Conservation (phyloP, 2,113 vertebrate species). For the Hippotragus niger region DNA sequence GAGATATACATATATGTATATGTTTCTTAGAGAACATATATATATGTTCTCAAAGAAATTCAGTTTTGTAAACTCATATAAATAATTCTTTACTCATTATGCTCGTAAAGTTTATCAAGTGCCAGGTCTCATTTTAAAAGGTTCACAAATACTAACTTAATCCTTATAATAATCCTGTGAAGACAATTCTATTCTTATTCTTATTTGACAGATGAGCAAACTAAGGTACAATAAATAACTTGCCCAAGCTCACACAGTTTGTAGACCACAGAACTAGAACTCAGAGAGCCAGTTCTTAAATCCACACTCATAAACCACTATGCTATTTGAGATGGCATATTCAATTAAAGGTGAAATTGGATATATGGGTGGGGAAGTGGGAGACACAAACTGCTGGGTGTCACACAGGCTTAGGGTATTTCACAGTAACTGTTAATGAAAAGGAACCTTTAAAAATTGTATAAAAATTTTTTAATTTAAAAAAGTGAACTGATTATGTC, state of each 20-base stretch:
- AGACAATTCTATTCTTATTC: not conserved
- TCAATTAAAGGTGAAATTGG: not conserved
- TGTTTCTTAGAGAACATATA: too few relatives aligned
- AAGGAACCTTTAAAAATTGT: not conserved
- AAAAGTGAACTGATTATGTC: not conserved
- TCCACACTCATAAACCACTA: not conserved
- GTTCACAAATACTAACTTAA: conserved; percentile 7
- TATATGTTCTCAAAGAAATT: not conserved
- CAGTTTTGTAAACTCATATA: not conserved
- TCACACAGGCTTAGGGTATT: not conserved
- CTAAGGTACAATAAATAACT: not conserved
- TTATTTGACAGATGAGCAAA: not conserved
- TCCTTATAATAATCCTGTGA: not conserved
- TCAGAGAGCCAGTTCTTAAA: not conserved
- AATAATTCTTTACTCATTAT: not conserved
- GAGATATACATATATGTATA: not conserved
- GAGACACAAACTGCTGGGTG: not conserved
- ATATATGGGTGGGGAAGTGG: not conserved
- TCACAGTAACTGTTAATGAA: not conserved
- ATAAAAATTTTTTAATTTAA: not conserved
- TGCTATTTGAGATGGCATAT: not conserved
- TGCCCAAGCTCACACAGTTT: not conserved
- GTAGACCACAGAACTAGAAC: not conserved
- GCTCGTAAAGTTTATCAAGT: not conserved
- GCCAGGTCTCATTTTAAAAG: not conserved